A percentile compares a stretch with the other conserved stretches of the same genome.
These are phyloP conservation scores for Cryptocephalus moraei DNA, from an alignment of 2,888 invertebrate species.

Conservation along the genomic window DNA sequence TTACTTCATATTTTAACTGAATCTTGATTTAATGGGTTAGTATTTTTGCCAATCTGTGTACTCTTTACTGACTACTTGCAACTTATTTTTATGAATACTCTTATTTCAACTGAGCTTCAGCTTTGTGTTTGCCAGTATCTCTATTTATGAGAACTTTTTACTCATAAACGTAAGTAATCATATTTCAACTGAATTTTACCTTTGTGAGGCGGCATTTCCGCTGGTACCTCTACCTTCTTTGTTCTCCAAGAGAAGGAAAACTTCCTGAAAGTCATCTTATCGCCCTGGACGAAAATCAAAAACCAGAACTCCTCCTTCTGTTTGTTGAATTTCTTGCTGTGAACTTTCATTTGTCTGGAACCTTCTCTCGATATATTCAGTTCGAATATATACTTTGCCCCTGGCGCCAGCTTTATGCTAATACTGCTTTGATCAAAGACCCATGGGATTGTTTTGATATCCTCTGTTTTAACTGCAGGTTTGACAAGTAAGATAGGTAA, in stretches of 20 bases:
- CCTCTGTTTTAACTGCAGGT: conserved; percentile 15
- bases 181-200: conserved; percentile 31
- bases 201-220: conserved; percentile 48
- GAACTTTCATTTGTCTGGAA: conserved; percentile 41
- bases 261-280: conserved; percentile 67
- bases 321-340: conserved; percentile 84
- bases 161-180: no score
- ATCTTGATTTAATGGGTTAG: no score
- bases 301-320: conserved; percentile 96
- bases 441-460: conserved; percentile 3
- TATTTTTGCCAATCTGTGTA: no score
- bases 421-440: conserved; percentile 3
- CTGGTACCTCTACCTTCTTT: conserved; percentile 41
- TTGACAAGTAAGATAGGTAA: conserved; percentile 29
- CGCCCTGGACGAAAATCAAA: conserved; percentile 64
- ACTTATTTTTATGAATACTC: no score
- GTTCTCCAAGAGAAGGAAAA: conserved; percentile 51
- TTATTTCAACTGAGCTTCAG: no score
- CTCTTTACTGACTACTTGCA: no score
- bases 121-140: no score
- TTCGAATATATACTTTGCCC: conserved; percentile 23
- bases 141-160: no score
- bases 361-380: conserved; percentile 26
- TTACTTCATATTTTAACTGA: no score
- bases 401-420: conserved; percentile 4